These are phyloP conservation scores for Brachyrhaphis roseni DNA, from an alignment of 2,797 vertebrate species.

Conservation along the genomic window DNA sequence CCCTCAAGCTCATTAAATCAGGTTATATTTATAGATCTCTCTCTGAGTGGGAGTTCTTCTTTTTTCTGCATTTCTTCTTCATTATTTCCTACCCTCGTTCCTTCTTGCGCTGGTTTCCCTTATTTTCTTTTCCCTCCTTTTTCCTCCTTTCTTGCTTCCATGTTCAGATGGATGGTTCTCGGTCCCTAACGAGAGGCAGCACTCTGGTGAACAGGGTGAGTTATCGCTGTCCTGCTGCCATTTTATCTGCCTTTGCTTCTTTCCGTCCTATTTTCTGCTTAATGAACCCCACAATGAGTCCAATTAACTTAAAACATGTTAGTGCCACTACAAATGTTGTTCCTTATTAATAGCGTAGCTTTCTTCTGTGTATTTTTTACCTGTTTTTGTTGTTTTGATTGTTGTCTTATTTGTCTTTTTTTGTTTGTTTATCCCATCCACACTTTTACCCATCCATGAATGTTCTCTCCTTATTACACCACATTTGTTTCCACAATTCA, in stretches of 20 bases:
- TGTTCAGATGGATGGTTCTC: constrained; percentile 80
- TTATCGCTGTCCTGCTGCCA: constrained; percentile 45
- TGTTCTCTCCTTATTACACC: constrained; percentile 43
- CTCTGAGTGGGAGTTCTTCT: constrained; percentile 14
- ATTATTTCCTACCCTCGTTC: constrained; percentile 27
- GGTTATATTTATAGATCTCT: not conserved
- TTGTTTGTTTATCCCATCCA: constrained; percentile 64
- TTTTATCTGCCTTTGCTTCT: constrained; percentile 27
- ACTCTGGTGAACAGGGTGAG: constrained; percentile 83
- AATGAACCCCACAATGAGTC: constrained; percentile 34
- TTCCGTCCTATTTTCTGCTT: constrained; percentile 42
- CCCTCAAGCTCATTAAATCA: not conserved
- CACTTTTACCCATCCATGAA: constrained; percentile 55
- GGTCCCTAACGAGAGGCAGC: constrained; percentile 80
- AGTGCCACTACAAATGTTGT: constrained; percentile 29
- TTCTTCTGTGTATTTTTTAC: constrained; percentile 36
- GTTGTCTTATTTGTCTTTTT: constrained; percentile 72
- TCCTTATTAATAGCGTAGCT: constrained; percentile 33
- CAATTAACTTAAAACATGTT: constrained; percentile 36
- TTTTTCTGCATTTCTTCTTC: constrained; percentile 16
- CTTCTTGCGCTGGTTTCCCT: constrained; percentile 44
- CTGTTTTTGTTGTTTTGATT: constrained; percentile 60
- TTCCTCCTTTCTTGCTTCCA: constrained; percentile 39
- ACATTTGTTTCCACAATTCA: constrained; percentile 63
- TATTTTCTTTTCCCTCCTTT: constrained; percentile 46